Conservation (phyloP, 2,888 invertebrate genomes). For the Desoria tigrina region DNA sequence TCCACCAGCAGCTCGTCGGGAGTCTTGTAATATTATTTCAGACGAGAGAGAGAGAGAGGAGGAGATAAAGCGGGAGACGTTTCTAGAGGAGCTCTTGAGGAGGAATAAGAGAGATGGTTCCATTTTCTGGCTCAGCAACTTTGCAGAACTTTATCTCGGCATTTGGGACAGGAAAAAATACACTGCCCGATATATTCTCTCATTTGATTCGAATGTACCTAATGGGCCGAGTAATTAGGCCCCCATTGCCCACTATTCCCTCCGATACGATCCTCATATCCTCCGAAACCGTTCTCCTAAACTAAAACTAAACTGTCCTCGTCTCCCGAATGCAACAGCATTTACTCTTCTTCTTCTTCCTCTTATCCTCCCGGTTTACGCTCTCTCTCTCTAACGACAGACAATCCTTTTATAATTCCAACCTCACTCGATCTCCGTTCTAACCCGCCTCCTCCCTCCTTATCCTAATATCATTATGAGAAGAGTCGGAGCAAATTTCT, state of each 20-base stretch:
- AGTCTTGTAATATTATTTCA: no score
- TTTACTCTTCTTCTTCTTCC: background rate
- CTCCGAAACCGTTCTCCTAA: background rate
- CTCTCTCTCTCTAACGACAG: no score
- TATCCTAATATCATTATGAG: no score
- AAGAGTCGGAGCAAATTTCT: no score
- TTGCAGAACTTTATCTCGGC: constrained; percentile 54
- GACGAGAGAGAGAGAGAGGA: background rate
- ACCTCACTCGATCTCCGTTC: no score
- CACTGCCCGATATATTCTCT: constrained; percentile 52
- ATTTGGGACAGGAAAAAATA: constrained; percentile 49
- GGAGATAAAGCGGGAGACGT: background rate
- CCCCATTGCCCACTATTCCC: constrained; percentile 47
- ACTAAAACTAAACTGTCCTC: constrained; percentile 12
- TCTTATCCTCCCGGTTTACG: no score
- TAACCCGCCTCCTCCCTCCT: no score
- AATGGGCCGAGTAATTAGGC: constrained; percentile 53
- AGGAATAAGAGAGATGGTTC: constrained; percentile 44
- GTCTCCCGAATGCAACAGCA: background rate
- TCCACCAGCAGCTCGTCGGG: background rate
- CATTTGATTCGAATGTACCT: constrained; percentile 54
- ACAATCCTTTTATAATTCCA: no score
- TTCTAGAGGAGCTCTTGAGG: no score
- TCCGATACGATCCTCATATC: constrained; percentile 16
- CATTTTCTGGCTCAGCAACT: constrained; percentile 54